Conservation (phyloP, 2,113 vertebrate genomes). For the Pimephales promelas region DNA sequence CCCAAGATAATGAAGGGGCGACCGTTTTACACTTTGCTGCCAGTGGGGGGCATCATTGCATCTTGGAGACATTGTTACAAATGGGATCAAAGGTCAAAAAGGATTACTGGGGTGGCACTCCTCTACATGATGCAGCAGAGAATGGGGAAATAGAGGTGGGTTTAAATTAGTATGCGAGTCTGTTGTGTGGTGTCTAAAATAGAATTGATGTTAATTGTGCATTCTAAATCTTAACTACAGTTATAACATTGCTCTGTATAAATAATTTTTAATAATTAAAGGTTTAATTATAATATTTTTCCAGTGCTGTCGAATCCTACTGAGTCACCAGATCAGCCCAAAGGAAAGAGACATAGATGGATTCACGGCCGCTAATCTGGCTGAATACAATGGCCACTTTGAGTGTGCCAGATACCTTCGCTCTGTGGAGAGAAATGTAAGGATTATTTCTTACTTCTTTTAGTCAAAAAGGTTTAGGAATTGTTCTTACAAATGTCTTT, state of each 20-base stretch:
- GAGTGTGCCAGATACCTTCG: slow-evolving; percentile 79
- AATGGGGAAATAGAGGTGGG: slow-evolving; percentile 82
- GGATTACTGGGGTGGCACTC: slow-evolving; percentile 85
- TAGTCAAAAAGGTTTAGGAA: not conserved
- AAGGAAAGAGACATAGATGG: slow-evolving; percentile 77
- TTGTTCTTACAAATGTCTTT: not conserved
- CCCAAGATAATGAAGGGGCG: slow-evolving; percentile 79
- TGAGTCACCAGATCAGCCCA: slow-evolving; percentile 73
- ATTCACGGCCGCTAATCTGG: slow-evolving; percentile 79
- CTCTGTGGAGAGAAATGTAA: slow-evolving; percentile 74
- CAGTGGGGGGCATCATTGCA: slow-evolving; percentile 80
- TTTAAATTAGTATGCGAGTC: not conserved
- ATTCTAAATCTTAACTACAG: not conserved
- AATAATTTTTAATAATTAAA: too few relatives aligned
- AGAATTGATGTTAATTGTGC: not conserved
- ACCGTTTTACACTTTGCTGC: slow-evolving; percentile 86
- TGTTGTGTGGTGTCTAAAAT: not conserved
- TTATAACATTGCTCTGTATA: too few relatives aligned
- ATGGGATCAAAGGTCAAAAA: slow-evolving; percentile 76
- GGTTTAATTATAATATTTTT: not conserved
- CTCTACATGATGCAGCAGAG: slow-evolving; percentile 85
- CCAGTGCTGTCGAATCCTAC: slow-evolving; percentile 82
- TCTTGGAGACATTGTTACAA: slow-evolving; percentile 78
- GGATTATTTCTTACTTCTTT: slow-evolving; percentile 35
- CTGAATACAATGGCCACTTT: slow-evolving; percentile 81